Base-by-base conservation (phyloP, 2,797 vertebrate species). In the Odontamblyopus lacepedii region DNA sequence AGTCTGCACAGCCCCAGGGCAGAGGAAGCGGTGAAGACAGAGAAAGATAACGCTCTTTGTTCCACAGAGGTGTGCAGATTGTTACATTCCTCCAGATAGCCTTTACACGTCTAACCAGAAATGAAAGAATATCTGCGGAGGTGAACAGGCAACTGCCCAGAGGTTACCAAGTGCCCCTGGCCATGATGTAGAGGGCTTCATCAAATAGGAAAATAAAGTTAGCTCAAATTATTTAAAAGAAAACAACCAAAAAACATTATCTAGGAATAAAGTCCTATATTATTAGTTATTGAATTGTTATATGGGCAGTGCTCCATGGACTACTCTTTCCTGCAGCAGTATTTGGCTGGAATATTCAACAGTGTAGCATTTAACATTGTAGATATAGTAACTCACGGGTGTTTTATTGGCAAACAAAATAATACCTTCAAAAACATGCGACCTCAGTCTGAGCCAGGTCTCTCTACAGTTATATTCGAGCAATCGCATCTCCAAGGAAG, bases 31-130 rank as follows among this genome's bases (percentile, higher is more conserved):
- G 88, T 86, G 85, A 87, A 90, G 86, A 78, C 79, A 78, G 67
- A 69, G 67, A 60, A 41, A 91, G 91, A 92, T 91, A 92, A 92
- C 85, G 81, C 76, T 80, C 87, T 90, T 86, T 90, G 92, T 89
- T 93, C 85, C 85, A 70, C 18, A 44, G 84, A 91, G 88, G 88
- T 89, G 88, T 89, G 87, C 76, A 91, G 89, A 93, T 91, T 65
- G 74, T 85, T 85, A 88, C 85, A 85, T 87, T 91, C 83, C 85
- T 84, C 77, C 44, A 85, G 81, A 87, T 83, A 86, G 82, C 82
- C 81, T 87, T 87, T 80, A 85, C 86, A 82, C 72, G 81, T 80
- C 78, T 7, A 18, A 76, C 79, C 78, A 70, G 83, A 87, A 85
- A 87, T 70, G 78, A 78, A 84, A 73, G 71, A 76, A 30, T 65